phyloP scores from a whole-genome alignment of 2,113 vertebrate species.

The Phalacrocorax carbo region DNA sequence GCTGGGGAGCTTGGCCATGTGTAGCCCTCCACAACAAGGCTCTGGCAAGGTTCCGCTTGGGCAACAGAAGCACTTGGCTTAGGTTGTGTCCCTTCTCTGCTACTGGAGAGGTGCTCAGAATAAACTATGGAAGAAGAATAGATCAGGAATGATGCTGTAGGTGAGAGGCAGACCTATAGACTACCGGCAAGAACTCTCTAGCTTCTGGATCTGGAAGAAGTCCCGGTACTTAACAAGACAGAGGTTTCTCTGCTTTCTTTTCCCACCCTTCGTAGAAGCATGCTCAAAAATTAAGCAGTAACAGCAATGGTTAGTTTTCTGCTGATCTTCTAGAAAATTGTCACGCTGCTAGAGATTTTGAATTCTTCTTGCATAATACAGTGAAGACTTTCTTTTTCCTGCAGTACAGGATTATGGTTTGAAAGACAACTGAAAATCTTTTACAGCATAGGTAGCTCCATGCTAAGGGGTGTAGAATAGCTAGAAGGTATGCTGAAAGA shows the following conservation, averaged over 20 bases:
- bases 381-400: neutral
- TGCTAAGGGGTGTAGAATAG: neutral
- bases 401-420: neutral
- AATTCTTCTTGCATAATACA: neutral
- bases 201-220: neutral
- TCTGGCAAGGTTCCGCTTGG: neutral
- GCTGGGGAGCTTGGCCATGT: neutral
- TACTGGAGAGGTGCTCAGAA: neutral
- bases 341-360: neutral
- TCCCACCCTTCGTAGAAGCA: neutral
- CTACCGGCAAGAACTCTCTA: neutral
- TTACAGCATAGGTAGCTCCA: neutral
- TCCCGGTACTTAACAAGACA: neutral
- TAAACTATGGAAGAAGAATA: neutral
- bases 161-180: neutral
- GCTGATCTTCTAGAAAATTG: neutral
- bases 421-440: neutral
- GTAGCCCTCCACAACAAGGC: neutral
- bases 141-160: neutral
- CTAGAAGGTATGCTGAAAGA: neutral
- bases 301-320: neutral
- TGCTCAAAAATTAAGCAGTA: neutral
- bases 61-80: neutral
- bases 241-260: neutral
- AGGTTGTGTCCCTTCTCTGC: neutral